Evolutionary conservation across 2,113 vertebrate genomes (phyloP), one percentile per base, ranked within the genome.

Genomic region (Podarcis cretensis): DNA sequence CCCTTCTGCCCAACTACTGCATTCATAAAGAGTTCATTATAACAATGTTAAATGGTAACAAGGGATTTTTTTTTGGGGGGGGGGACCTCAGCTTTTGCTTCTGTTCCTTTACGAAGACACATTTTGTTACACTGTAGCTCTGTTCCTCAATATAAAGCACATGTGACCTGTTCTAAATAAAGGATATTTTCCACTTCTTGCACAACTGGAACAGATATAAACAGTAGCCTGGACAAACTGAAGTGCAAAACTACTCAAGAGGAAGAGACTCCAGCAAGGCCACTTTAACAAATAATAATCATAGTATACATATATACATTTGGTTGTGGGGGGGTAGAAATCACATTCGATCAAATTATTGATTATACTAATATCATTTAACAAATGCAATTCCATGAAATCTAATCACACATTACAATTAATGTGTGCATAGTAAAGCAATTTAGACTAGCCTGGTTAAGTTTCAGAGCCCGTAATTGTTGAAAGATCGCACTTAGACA

Each of bases 151-250:
- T 96, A 96, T 95, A 95, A 63, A 96, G 96, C 93, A 95, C 97
- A 97, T 96, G 97, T 98, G 97, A 97, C 96, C 94, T 95, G 95
- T 97, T 97, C 97, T 97, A 98, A 97, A 98, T 97, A 97, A 98
- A 98, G 97, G 96, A 97, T 97, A 97, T 97, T 97, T 98, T 97
- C 97, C 97, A 98, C 97, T 97, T 97, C 97, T 97, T 97, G 97
- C 97, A 96, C 97, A 97, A 97, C 96, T 97, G 96, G 97, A 97
- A 96, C 96, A 97, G 95, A 97, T 96, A 97, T 97, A 97, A 97
- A 97, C 97, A 97, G 97, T 94, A 97, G 95, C 93, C 94, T 95
- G 95, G 96, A 93, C 95, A 95, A 96, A 96, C 95, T 94, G 96
- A 96, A 95, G 89, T 94, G 96, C 95, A 96, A 96, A 96, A 93